Evolutionary conservation across 2,888 invertebrate species (phyloP).

Genomic region (Pogonocherus hispidulus): DNA sequence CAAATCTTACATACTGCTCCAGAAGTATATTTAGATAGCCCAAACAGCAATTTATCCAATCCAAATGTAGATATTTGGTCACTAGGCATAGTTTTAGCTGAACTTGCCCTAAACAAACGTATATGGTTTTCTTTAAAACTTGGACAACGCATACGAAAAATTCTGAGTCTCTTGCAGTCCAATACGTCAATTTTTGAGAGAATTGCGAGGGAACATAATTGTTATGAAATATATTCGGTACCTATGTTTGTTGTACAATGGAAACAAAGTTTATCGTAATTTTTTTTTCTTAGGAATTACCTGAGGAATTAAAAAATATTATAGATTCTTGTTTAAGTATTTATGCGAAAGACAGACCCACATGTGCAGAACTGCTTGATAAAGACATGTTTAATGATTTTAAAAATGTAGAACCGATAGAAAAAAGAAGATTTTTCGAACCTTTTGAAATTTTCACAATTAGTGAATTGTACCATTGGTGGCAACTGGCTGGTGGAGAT

Average conservation of each 20-base stretch:
- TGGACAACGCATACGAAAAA: constrained; percentile 80
- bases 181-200: constrained; percentile 75
- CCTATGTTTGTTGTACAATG: neutral
- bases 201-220: constrained; percentile 85
- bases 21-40: constrained; percentile 81
- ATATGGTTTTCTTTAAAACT: constrained; percentile 84
- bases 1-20: constrained; percentile 86
- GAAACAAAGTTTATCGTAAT: too few species aligned
- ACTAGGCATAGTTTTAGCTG: constrained; percentile 89
- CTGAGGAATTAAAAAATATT: constrained; percentile 73
- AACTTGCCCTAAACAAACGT: constrained; percentile 79
- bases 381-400: constrained; percentile 71
- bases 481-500: constrained; percentile 97
- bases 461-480: constrained; percentile 91
- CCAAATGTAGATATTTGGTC: constrained; percentile 94
- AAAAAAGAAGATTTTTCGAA: constrained; percentile 61
- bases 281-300: constrained; percentile 70
- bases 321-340: constrained; percentile 82
- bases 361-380: constrained; percentile 74
- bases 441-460: constrained; percentile 71
- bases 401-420: constrained; percentile 41
- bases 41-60: constrained; percentile 68
- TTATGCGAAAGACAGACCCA: constrained; percentile 74
- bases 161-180: constrained; percentile 79
- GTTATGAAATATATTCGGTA: constrained; percentile 77